A percentile compares a stretch with the other conserved stretches of the same genome.
Conservation (phyloP, 2,888 invertebrate species). For the Galeopsomyia nigrocyanea region DNA sequence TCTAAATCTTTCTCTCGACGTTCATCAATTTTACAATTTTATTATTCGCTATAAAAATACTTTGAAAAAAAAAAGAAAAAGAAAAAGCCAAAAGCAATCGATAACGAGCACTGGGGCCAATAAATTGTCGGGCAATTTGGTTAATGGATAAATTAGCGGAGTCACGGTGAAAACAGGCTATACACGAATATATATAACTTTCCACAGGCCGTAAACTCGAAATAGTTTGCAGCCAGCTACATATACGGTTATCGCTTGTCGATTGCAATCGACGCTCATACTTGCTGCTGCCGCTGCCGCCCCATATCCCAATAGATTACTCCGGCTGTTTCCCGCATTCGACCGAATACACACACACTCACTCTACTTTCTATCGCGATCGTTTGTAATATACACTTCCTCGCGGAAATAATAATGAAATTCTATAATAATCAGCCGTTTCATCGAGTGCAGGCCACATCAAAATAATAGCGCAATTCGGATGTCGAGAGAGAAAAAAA, state of each 20-base stretch:
- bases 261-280: conserved; percentile 55
- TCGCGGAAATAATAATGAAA: no score
- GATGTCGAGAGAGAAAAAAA: no score
- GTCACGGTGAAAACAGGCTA: background rate
- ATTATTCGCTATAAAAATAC: no score
- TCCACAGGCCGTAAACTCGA: conserved; percentile 55
- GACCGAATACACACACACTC: background rate
- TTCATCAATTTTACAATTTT: no score
- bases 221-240: conserved; percentile 59
- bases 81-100: background rate
- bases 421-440: no score
- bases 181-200: conserved; percentile 54
- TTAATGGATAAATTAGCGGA: conserved; percentile 58
- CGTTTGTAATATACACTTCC: no score
- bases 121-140: conserved; percentile 46
- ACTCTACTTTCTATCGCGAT: no score
- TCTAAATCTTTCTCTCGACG: background rate
- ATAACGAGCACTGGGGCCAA: background rate
- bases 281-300: conserved; percentile 48
- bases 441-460: no score
- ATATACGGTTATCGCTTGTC: conserved; percentile 57
- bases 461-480: no score
- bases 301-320: background rate
- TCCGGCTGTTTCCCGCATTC: conserved; percentile 26
- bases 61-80: background rate